These are phyloP conservation scores for Sigmodon hispidus DNA, from an alignment of 2,113 vertebrate species.

Conservation along the genomic window DNA sequence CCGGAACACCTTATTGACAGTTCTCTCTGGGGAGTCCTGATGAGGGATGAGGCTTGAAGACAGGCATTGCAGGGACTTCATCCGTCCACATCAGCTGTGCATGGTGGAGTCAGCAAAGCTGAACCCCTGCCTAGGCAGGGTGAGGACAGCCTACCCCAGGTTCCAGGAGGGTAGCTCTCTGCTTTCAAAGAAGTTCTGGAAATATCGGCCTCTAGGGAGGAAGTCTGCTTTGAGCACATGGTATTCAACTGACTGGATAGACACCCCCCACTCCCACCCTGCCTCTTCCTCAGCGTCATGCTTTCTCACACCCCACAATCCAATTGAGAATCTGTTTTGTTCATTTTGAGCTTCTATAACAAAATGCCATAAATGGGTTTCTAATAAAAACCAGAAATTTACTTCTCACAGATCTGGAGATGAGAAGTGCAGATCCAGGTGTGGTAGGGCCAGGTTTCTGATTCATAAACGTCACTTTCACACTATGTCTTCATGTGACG, in stretches of 20 bases:
- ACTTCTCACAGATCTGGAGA: background rate
- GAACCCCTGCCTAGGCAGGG: background rate
- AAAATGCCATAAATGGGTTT: background rate
- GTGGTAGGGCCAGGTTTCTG: background rate
- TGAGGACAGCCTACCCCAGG: constrained; percentile 20
- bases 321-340: background rate
- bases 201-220: background rate
- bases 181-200: constrained; percentile 38
- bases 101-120: constrained; percentile 46
- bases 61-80: constrained; percentile 25
- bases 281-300: background rate
- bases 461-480: background rate
- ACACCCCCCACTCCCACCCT: too few relatives aligned
- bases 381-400: background rate
- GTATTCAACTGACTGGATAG: background rate
- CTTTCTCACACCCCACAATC: background rate
- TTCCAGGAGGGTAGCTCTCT: background rate
- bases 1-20: constrained; percentile 86
- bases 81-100: background rate
- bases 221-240: background rate
- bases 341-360: background rate
- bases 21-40: constrained; percentile 83
- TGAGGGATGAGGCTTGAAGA: constrained; percentile 79
- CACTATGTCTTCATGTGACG: background rate
- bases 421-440: background rate